Base-by-base conservation (phyloP, 2,113 vertebrate genomes). In the Cyprinodon brontotheroides region DNA sequence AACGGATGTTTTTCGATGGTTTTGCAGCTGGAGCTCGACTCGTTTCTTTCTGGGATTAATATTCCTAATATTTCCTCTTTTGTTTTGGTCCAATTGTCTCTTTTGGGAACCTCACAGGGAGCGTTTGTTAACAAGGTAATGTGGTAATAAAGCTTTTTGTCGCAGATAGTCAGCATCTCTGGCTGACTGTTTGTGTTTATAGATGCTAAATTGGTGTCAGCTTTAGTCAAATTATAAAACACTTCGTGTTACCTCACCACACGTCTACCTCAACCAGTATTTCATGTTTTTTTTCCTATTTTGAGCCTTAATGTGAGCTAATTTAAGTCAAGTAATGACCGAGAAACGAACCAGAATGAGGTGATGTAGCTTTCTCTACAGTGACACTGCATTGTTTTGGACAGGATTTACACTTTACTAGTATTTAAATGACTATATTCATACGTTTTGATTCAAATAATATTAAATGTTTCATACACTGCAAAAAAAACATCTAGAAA, bases 1-100 rank as follows among this genome's bases (percentile, higher is more conserved):
- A 78, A 64, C 91, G 92, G 83, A 67, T 86, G 93, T 79, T 87
- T 95, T 94, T 85, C 37, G 75, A 83, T 61, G 68, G 47, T 84
- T 86, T 75, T 68, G 59, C 78, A 73, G 63, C 80, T 67, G 65
- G 65, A 48, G 73, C 79, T 7, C 81, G 76, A 65, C 81, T 89
- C 73, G 63, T 84, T 73, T 84, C 82, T 65, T 85, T 78, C 11
- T 82, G 85, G 86, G 80, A 89, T 86, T 93, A 86, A 84, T 65
- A 15, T 40, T 76, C 38, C 47, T 7, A 10, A 5, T 40, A 43
- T 57, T 74, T 43, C 60, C 2, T 63, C 12, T 14, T 11, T 48
- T 29, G 2, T 39, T 20, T 62, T 61, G 86, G 84, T 88, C 73
- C 41, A 77, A 13, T 15, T 65, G 67, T 72, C 70, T 74, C 76